A percentile compares a stretch with the other conserved stretches of the same genome.
Evolutionary conservation across 2,888 invertebrate genomes (phyloP).

Genomic region (Rhagonycha fulva): DNA sequence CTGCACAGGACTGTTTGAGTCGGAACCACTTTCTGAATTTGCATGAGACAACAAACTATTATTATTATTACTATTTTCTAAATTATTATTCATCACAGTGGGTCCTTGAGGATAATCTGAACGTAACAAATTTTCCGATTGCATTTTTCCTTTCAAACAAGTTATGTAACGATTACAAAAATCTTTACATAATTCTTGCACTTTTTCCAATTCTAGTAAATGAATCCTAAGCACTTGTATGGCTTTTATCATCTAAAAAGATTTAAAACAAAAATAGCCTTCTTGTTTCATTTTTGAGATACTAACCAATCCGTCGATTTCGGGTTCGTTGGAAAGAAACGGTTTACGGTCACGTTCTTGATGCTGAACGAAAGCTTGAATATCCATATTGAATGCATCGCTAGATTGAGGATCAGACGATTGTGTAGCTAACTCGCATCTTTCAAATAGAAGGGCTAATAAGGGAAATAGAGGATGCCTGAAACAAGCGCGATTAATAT

Average conservation of each 20-base stretch:
- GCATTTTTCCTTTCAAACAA: conserved; percentile 89
- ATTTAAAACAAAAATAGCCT: neutral
- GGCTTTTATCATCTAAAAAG: conserved; percentile 78
- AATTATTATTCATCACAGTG: conserved; percentile 49
- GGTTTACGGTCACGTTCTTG: conserved; percentile 85
- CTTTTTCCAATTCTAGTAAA: conserved; percentile 89
- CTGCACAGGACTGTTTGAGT: conserved; percentile 57
- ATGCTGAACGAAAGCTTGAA: conserved; percentile 86
- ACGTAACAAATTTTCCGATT: conserved; percentile 81
- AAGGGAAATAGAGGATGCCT: conserved; percentile 95
- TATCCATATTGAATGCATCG: conserved; percentile 91
- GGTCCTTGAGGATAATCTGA: conserved; percentile 75
- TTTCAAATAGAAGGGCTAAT: conserved; percentile 88
- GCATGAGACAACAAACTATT: conserved; percentile 55
- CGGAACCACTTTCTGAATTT: conserved; percentile 55
- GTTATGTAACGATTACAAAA: conserved; percentile 93
- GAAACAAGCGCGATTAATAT: conserved; percentile 36
- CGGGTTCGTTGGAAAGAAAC: conserved; percentile 87
- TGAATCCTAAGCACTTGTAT: conserved; percentile 92
- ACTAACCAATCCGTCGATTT: conserved; percentile 90
- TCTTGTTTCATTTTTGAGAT: neutral
- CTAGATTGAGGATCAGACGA: conserved; percentile 74
- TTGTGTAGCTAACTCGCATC: conserved; percentile 96
- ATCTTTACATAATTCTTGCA: conserved; percentile 92
- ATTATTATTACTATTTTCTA: conserved; percentile 55